Evolutionary conservation across 2,797 vertebrate species (phyloP).

Genomic region (Scolopax bukidnonensis): DNA sequence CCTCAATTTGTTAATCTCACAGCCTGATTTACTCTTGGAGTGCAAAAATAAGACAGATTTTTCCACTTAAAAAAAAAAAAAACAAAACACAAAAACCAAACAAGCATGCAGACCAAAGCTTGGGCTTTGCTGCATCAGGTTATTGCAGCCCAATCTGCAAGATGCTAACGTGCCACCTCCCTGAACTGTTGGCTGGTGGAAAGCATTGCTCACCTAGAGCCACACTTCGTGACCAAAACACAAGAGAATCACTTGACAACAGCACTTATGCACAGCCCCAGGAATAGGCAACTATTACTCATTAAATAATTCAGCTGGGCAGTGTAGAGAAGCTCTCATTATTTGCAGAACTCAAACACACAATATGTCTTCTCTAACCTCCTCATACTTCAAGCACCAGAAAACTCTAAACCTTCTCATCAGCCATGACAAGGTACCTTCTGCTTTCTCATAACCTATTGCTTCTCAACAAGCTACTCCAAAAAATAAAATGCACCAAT

Average conservation of each 20-base stretch:
- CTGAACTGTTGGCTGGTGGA: background rate
- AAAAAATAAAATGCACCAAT: background rate
- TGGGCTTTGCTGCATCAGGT: background rate
- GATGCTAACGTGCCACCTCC: background rate
- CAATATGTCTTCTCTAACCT: background rate
- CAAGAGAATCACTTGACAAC: background rate
- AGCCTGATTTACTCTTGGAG: background rate
- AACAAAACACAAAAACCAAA: no score
- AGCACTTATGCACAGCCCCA: background rate
- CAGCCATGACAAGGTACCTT: background rate
- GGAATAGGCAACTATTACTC: background rate
- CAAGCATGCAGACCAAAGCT: background rate
- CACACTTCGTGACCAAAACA: background rate
- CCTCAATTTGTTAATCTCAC: background rate
- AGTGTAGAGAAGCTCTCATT: background rate
- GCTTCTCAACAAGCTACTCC: background rate
- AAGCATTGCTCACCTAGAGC: background rate
- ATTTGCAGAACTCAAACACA: background rate
- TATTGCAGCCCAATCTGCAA: background rate
- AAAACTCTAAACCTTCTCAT: background rate
- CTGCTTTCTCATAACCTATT: background rate
- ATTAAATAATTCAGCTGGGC: background rate
- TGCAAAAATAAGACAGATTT: background rate
- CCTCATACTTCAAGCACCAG: background rate
- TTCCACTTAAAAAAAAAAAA: background rate